phyloP scores from a whole-genome alignment of 2,113 vertebrate genomes.

The Diadophis punctatus region DNA sequence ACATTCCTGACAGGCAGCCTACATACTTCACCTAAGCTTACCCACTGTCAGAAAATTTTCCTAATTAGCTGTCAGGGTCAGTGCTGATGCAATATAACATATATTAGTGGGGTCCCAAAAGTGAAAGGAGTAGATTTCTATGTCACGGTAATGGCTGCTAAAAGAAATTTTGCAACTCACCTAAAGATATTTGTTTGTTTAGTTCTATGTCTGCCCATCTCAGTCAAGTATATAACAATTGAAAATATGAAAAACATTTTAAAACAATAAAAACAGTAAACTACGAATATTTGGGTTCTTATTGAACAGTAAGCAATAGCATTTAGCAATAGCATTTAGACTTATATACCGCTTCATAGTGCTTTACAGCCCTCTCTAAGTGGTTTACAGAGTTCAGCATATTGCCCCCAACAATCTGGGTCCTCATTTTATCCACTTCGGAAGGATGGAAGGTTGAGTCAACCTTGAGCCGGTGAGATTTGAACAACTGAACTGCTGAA shows the following conservation, averaged over 20 bases:
- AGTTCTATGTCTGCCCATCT: not conserved
- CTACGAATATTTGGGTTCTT: not conserved
- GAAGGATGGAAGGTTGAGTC: no score
- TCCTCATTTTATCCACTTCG: no score
- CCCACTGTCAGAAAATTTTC: not conserved
- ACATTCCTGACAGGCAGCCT: not conserved
- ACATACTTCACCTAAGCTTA: not conserved
- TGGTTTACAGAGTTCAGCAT: no score
- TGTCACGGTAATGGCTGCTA: not conserved
- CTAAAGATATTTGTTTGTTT: not conserved
- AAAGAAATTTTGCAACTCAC: not conserved
- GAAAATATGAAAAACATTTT: not conserved
- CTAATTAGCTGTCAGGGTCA: not conserved
- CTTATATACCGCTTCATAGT: no score
- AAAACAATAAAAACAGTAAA: not conserved
- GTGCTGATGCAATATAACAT: not conserved
- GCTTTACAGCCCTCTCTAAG: no score
- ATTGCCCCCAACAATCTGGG: no score
- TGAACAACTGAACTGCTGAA: no score
- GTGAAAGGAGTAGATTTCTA: not conserved
- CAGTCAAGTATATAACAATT: not conserved
- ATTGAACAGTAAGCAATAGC: not conserved
- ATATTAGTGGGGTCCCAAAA: not conserved
- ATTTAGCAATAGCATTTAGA: no score
- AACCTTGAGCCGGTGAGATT: no score